phyloP scores from a whole-genome alignment of 2,797 vertebrate genomes.

The Alouatta caraya region DNA sequence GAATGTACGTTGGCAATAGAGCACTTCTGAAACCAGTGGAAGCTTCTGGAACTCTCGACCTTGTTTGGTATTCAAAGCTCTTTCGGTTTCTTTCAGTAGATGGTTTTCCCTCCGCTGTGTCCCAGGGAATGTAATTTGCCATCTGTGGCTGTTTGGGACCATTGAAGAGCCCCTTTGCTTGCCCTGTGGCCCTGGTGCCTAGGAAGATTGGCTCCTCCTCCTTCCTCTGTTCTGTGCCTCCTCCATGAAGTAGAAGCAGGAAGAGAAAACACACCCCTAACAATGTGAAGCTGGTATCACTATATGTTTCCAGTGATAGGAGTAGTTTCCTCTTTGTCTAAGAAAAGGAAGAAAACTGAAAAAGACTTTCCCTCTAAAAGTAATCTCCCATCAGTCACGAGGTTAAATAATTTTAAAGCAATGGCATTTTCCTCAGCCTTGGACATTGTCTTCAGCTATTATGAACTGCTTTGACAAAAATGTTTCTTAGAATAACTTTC shows the following conservation, averaged over 20 bases:
- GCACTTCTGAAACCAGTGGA: neutral
- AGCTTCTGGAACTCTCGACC: neutral
- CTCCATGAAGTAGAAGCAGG: neutral
- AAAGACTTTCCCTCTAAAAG: neutral
- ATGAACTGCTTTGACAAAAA: conserved; percentile 54
- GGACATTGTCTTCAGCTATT: conserved; percentile 44
- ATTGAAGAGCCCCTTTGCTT: conserved; percentile 16
- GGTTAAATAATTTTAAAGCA: conserved; percentile 55
- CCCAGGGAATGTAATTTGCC: conserved; percentile 24
- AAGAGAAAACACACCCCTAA: neutral
- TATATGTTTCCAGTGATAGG: neutral
- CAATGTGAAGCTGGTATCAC: neutral
- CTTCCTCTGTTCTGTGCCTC: neutral
- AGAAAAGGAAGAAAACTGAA: neutral
- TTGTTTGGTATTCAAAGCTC: conserved; percentile 23
- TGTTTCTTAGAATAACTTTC: conserved; percentile 45
- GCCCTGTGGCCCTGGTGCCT: neutral
- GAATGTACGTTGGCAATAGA: neutral
- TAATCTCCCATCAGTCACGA: neutral
- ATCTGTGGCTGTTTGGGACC: neutral
- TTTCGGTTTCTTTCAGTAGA: conserved; percentile 16
- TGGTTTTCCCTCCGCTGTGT: conserved; percentile 16
- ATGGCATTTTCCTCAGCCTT: conserved; percentile 15
- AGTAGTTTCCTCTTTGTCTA: conserved; percentile 25
- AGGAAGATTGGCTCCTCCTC: neutral